phyloP scores from a whole-genome alignment of 2,888 invertebrate genomes.

The Polydrusus pterygomalis region DNA sequence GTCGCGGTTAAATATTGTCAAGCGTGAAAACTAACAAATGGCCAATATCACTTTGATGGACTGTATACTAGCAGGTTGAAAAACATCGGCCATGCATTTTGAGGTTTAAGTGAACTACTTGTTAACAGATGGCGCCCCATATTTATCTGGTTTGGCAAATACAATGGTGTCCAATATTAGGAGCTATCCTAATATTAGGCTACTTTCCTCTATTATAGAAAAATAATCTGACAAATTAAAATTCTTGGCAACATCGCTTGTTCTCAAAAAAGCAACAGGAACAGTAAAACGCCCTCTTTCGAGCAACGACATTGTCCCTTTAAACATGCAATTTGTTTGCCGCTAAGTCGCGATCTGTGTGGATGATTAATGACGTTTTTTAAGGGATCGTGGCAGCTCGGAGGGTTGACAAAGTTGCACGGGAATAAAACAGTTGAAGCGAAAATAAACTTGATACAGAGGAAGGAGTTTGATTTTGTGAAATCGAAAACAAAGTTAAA shows the following conservation, averaged over 20 bases:
- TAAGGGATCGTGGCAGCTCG: conserved; percentile 40
- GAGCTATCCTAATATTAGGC: no score
- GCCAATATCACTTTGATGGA: no score
- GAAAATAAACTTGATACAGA: conserved; percentile 32
- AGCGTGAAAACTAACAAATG: no score
- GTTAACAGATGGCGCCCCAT: no score
- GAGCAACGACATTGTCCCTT: conserved; percentile 40
- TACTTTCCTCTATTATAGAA: no score
- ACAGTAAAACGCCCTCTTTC: conserved; percentile 18
- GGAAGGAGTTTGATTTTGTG: neutral
- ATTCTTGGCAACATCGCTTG: neutral
- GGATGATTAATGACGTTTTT: conserved; percentile 53
- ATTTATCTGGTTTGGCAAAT: no score
- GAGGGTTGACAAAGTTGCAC: conserved; percentile 40
- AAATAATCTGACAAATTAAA: neutral
- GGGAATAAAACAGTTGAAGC: conserved; percentile 20
- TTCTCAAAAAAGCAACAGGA: conserved; percentile 41
- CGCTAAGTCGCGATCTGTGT: conserved; percentile 50
- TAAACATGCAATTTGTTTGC: conserved; percentile 51
- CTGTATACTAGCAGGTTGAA: no score
- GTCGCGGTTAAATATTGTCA: no score
- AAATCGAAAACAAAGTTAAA: neutral
- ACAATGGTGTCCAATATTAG: no score
- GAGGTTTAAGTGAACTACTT: no score
- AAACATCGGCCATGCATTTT: no score